Conservation (phyloP, 2,797 vertebrate species). For the Pseudotriccus pelzelni region DNA sequence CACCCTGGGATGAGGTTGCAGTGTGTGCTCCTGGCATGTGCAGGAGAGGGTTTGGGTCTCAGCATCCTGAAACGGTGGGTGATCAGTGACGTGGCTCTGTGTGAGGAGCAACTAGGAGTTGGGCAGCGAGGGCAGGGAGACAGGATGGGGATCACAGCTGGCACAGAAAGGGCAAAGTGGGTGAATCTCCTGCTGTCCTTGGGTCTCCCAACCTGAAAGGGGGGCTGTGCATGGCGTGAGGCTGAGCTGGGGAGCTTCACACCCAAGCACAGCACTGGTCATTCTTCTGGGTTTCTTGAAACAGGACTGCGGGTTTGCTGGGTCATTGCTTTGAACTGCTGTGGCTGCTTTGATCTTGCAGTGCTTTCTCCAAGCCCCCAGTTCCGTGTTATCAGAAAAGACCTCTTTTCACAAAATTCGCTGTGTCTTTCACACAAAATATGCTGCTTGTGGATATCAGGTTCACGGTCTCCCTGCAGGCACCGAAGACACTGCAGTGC, state of each 20-base stretch:
- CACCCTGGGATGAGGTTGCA: neutral
- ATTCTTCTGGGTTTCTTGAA: neutral
- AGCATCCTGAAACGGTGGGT: neutral
- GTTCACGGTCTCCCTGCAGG: neutral
- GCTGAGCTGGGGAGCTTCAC: neutral
- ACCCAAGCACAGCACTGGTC: rapidly evolving
- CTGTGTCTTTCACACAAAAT: neutral
- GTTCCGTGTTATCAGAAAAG: neutral
- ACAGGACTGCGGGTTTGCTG: rapidly evolving
- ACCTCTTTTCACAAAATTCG: neutral
- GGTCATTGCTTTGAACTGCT: rapidly evolving
- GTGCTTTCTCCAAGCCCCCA: neutral
- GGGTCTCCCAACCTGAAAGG: neutral
- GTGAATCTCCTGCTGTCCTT: neutral
- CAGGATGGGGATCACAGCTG: neutral
- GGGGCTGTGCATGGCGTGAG: rapidly evolving
- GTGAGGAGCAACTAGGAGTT: neutral
- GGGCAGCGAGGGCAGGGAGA: neutral
- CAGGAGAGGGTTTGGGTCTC: neutral
- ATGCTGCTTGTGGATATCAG: neutral
- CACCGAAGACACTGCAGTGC: neutral
- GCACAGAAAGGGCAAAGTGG: neutral
- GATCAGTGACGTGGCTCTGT: rapidly evolving
- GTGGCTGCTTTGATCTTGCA: neutral
- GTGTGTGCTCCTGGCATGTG: neutral